Evolutionary conservation across 1,140 invertebrate species (phyloP), one percentile per base, ranked within the genome.

Genomic region (Ptiloglossa arizonensis): DNA sequence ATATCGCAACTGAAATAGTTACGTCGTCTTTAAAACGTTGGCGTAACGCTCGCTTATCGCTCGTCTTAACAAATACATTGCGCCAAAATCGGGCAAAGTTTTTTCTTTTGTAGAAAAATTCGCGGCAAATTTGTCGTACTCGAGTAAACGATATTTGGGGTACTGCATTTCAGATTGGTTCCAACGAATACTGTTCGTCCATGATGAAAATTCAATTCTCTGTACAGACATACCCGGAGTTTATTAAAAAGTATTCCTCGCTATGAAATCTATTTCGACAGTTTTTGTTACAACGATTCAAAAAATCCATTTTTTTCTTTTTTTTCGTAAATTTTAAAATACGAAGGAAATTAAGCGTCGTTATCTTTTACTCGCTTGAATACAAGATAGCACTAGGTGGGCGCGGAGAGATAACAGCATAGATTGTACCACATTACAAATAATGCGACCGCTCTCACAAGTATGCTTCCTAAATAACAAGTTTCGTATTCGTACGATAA

Each of bases 1-100:
- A 67, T 68, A 66, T 38, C 48, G 68, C 71, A 68, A 68, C 64
- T 70, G 52, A 48, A 80, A 64, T 70, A 81, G 57, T 81, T 63
- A 22, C 27, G 13, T 52, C 29, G 59, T 27, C 46, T 17, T 29
- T 22, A 24, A 62, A 59, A 57, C n/a, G 6, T 54, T 11, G 19
- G 48, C 19, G 15, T n/a, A 35, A 60, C 11, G 38, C 11, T 50
- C 22, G 2, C 6, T 56, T 35, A 11, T 64, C 27, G 17, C 1
- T 19, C 1, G 19, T 11, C n/a, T 22, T 35, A 2, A 35, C 6
- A 2, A 6, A 6, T 35, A 35, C 32, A 35, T 35, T 4, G 32
- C 32, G 6, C 6, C 32, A 35, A 35, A 35, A 35, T 35, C 32
- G 32, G n/a, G n/a, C n/a, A n/a, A 35, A 35, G 32, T 35, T 35